Evolutionary conservation across 2,888 invertebrate genomes (phyloP).

Genomic region (Acanthosepion pharaonis): DNA sequence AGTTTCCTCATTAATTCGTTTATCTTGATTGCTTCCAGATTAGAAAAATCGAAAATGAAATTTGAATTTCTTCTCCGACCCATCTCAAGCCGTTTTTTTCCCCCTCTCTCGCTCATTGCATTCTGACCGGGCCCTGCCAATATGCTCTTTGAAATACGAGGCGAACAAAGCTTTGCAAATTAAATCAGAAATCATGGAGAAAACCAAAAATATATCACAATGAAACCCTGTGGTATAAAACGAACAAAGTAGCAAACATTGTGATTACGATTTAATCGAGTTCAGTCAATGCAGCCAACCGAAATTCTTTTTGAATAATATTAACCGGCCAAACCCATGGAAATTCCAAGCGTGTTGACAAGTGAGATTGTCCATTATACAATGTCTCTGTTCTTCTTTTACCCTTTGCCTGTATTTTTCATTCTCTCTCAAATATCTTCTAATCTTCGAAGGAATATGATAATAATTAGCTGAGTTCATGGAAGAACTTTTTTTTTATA

Average conservation of each 20-base stretch:
- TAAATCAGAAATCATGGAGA: background rate
- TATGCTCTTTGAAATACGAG: background rate
- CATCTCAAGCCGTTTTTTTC: background rate
- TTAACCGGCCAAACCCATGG: background rate
- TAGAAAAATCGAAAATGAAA: background rate
- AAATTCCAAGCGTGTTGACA: too few species aligned
- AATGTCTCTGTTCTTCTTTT: too few species aligned
- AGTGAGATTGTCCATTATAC: too few species aligned
- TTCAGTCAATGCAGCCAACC: background rate
- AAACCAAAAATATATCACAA: background rate
- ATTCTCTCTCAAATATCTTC: too few species aligned
- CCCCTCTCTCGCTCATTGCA: too few species aligned
- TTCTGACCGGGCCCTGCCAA: background rate
- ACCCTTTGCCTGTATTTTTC: too few species aligned
- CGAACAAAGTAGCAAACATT: background rate
- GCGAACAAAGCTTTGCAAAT: background rate
- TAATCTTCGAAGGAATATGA: too few species aligned
- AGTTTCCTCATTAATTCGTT: background rate
- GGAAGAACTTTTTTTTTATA: too few species aligned
- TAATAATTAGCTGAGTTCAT: too few species aligned
- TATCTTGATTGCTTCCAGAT: background rate
- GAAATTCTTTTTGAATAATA: background rate
- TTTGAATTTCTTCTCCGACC: background rate
- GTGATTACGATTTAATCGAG: background rate
- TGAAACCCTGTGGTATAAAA: background rate